phyloP scores from a whole-genome alignment of 2,113 vertebrate genomes.

The Delphinus delphis region DNA sequence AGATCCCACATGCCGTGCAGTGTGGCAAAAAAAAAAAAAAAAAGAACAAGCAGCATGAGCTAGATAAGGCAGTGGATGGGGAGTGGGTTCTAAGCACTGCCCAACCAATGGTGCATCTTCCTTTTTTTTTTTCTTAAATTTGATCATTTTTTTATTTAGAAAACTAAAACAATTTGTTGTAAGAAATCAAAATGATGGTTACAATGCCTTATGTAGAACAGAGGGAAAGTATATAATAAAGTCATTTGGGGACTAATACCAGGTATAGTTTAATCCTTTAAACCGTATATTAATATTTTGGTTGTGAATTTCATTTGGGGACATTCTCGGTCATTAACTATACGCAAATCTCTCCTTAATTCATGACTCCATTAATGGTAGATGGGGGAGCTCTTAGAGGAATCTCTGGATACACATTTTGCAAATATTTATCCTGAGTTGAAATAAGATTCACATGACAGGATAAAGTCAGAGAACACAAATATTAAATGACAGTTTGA shows the following conservation, averaged over 20 bases:
- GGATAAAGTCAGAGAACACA: constrained; percentile 29
- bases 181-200: neutral
- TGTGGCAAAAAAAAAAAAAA: no score
- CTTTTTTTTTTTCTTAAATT: neutral
- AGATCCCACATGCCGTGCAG: neutral
- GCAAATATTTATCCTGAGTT: constrained; percentile 19
- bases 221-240: neutral
- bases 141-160: neutral
- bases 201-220: neutral
- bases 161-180: neutral
- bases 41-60: neutral
- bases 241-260: neutral
- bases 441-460: constrained; percentile 15
- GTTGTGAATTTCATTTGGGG: constrained; percentile 30
- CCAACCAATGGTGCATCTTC: neutral
- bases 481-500: constrained; percentile 16
- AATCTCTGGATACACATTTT: constrained; percentile 2
- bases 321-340: neutral
- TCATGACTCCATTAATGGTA: neutral
- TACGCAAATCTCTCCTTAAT: neutral
- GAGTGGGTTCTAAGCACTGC: neutral
- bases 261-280: constrained; percentile 19
- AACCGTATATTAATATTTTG: neutral
- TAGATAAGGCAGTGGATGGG: neutral
- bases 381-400: neutral